Evolutionary conservation across 1,140 invertebrate genomes (phyloP).

Genomic region (Caenorhabditis remanei): DNA sequence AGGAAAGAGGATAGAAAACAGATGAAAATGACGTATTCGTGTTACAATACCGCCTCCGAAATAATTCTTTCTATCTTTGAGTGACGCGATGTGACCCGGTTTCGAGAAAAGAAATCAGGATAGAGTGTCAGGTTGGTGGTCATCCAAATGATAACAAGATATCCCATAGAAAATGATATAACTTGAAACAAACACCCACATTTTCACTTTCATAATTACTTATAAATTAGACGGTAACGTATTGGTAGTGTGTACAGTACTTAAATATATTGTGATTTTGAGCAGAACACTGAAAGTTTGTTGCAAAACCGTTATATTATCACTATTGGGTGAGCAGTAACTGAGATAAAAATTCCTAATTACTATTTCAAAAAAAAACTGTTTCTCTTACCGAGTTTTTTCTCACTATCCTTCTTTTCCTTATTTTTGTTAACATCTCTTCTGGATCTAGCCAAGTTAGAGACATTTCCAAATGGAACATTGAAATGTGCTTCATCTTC

Average conservation of each 20-base stretch:
- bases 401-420: not conserved
- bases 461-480: slow-evolving; percentile 1
- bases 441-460: not conserved
- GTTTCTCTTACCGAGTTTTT: not conserved
- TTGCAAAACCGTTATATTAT: too few relatives aligned
- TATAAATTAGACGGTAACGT: too few relatives aligned
- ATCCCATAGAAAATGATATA: not conserved
- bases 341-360: too few relatives aligned
- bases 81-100: slow-evolving; percentile 47
- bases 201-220: too few relatives aligned
- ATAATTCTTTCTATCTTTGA: not conserved
- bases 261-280: too few relatives aligned
- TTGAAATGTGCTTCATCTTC: slow-evolving; percentile 2
- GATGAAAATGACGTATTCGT: slow-evolving; percentile 8
- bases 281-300: too few relatives aligned
- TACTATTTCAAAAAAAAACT: not conserved
- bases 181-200: not conserved
- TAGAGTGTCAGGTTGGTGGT: slow-evolving; percentile 15
- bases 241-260: too few relatives aligned
- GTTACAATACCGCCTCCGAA: slow-evolving; percentile 15
- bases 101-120: slow-evolving; percentile 3
- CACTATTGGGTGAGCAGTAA: too few relatives aligned
- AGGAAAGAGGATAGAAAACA: slow-evolving; percentile 2
- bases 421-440: slow-evolving; percentile 24
- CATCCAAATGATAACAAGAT: not conserved